Evolutionary conservation across 2,113 vertebrate species (phyloP).

Genomic region (Actinemys pallida): DNA sequence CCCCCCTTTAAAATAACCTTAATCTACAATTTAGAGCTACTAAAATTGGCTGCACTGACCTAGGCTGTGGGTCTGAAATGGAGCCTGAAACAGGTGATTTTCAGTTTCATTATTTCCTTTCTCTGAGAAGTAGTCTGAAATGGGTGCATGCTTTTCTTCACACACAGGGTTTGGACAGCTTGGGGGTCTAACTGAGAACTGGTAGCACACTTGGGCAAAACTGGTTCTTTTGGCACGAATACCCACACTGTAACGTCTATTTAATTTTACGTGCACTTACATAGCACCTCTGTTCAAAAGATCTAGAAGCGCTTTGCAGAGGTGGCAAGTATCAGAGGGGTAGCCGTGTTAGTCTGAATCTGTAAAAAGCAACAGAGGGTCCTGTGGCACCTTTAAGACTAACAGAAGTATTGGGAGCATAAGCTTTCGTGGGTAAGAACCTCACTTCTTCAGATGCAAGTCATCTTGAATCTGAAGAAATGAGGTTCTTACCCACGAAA

Average conservation of each 20-base stretch:
- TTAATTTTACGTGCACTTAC: background rate
- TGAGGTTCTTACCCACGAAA: too few relatives aligned
- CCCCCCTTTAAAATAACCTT: background rate
- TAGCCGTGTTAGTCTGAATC: too few relatives aligned
- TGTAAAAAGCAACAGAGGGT: too few relatives aligned
- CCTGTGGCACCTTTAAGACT: too few relatives aligned
- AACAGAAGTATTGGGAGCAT: too few relatives aligned
- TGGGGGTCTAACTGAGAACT: background rate
- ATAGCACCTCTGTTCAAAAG: background rate
- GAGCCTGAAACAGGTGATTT: slow-evolving; percentile 20
- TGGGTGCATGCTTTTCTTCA: background rate
- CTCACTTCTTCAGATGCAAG: too few relatives aligned
- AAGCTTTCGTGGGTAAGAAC: too few relatives aligned
- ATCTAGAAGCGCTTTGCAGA: background rate
- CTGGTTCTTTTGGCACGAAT: rapidly evolving
- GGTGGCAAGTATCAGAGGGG: too few relatives aligned
- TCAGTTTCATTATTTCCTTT: background rate
- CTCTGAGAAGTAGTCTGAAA: slow-evolving; percentile 13
- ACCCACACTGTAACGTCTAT: background rate
- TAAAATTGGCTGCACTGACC: background rate
- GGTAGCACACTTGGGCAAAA: background rate
- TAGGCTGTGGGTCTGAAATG: background rate
- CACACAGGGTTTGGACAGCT: background rate
- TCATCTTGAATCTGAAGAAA: too few relatives aligned
- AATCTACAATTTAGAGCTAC: background rate